Percentiles rank a stretch among this genome's conserved stretches.
Evolutionary conservation across 2,888 invertebrate species (phyloP).

Genomic region (Cremastinae sp.): DNA sequence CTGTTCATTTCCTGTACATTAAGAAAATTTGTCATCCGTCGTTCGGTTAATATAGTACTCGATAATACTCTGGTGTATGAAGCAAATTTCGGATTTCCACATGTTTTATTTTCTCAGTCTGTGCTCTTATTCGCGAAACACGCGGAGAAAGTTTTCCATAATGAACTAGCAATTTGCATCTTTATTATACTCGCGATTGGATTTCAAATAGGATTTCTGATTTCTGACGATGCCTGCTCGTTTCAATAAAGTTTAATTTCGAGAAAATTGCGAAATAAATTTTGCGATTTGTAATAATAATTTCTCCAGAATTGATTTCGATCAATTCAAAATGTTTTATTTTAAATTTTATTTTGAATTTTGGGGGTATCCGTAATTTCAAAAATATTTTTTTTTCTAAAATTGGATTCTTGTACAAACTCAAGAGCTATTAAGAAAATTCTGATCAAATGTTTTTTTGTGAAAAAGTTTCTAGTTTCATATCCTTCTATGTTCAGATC

Average conservation of each 20-base stretch:
- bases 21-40: background rate
- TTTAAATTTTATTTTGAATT: too few relatives aligned
- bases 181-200: conserved; percentile 12
- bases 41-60: too few relatives aligned
- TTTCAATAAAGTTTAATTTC: too few relatives aligned
- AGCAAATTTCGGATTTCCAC: conserved; percentile 19
- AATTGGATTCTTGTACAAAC: too few relatives aligned
- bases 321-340: too few relatives aligned
- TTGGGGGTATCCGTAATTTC: too few relatives aligned
- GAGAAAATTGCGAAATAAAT: background rate
- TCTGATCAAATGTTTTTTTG: background rate
- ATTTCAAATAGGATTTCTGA: conserved; percentile 13
- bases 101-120: conserved; percentile 23
- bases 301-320: too few relatives aligned
- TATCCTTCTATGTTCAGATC: background rate
- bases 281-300: too few relatives aligned
- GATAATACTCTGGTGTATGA: background rate
- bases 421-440: too few relatives aligned
- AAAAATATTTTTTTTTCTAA: too few relatives aligned
- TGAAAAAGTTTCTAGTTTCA: conserved; percentile 6
- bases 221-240: too few relatives aligned
- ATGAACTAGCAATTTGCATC: conserved; percentile 5
- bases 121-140: conserved; percentile 13
- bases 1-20: background rate
- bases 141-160: conserved; percentile 35